phyloP scores from a whole-genome alignment of 2,888 invertebrate genomes.

The Zootermopsis nevadensis region DNA sequence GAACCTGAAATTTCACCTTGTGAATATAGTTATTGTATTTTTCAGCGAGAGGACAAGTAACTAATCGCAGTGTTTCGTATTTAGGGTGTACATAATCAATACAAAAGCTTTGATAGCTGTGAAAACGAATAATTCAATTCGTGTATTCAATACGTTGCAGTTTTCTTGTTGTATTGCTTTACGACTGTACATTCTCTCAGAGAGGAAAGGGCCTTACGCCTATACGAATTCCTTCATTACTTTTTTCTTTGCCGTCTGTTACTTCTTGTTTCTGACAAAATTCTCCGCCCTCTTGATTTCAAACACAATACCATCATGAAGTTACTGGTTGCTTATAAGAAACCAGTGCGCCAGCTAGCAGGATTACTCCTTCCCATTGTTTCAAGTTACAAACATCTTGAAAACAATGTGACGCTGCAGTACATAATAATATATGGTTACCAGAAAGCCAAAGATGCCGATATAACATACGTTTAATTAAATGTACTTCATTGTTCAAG shows the following conservation, averaged over 20 bases:
- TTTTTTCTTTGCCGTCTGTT: conserved; percentile 7
- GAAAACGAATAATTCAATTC: too few species aligned
- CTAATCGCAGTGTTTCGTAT: too few species aligned
- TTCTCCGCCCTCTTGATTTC: conserved; percentile 21
- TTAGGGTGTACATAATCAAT: too few species aligned
- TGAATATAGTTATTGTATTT: too few species aligned
- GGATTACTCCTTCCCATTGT: conserved; percentile 1
- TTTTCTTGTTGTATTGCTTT: not conserved
- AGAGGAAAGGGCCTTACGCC: not conserved
- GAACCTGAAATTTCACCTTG: too few species aligned
- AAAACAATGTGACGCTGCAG: not conserved
- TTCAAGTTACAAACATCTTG: not conserved
- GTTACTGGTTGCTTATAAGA: not conserved
- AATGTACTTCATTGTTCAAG: conserved; percentile 5
- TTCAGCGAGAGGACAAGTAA: too few species aligned
- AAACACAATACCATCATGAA: conserved; percentile 2
- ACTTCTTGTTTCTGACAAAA: conserved; percentile 38
- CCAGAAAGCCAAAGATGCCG: conserved; percentile 8
- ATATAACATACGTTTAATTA: conserved; percentile 14
- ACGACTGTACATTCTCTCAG: conserved; percentile 7
- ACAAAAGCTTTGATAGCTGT: too few species aligned
- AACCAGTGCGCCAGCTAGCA: not conserved
- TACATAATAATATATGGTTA: conserved; percentile 17
- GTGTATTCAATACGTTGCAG: not conserved
- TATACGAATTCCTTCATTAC: not conserved